Evolutionary conservation across 2,797 vertebrate genomes (phyloP), one percentile per base, ranked within the genome.

Genomic region (Austrolebias charrua): DNA sequence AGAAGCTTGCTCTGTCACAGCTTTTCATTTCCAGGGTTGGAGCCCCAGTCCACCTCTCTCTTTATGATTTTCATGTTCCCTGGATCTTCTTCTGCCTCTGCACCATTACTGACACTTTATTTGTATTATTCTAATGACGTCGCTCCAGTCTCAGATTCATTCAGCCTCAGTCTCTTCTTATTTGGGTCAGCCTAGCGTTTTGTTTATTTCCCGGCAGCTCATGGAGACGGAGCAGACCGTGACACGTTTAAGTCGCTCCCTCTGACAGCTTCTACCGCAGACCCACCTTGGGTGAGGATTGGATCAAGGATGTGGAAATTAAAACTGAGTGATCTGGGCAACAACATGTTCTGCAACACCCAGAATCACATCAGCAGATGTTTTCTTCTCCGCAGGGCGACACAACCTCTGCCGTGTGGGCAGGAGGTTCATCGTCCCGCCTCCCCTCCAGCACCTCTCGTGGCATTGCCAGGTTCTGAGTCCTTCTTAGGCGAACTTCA

Each of bases 161-260:
- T 83, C 83, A 8, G 33, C 80, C 63, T 83, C 81, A 85, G 82
- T 88, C 79, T 73, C 75, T 64, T n/a, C 67, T 44, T 76, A 86
- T 89, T 85, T 88, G 81, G 86, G 86, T 86, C 84, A 85, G 59
- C 87, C 82, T 68, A 66, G 56, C 59, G 59, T 60, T 81, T 63
- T 81, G 63, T 82, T 87, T 82, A 64, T 75, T 83, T 78, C 73
- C 31, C 50, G 28, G 63, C 43, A 19, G 76, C 80, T 82, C 83
- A 44, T 73, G 20, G 20, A 73, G 59, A 48, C 60, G 16, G 61
- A 77, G 80, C 84, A 84, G 83, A 86, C 68, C 79, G 84, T 55
- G 0, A 67, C 66, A 49, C 9, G 75, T 85, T 74, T 79, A 78
- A 80, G 84, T 87, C 78, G 29, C 80, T 55, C 29, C 82, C 73